Percentiles rank a stretch among this genome's conserved stretches.
Conservation (phyloP, 1,140 invertebrate genomes). For the Melanaphis sacchari region DNA sequence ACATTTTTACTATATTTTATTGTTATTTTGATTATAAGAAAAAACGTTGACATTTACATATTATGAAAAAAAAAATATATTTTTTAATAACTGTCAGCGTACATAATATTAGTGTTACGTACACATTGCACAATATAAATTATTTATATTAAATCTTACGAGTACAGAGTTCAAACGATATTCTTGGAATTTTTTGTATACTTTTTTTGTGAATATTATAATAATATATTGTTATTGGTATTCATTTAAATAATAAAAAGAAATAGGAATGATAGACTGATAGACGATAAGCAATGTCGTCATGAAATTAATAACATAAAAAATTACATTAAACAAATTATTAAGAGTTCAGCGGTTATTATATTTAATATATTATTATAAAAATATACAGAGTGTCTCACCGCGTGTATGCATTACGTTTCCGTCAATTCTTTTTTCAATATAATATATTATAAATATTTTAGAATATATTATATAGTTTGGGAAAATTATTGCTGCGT, state of each 20-base stretch:
- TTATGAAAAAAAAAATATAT: background rate
- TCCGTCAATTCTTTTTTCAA: background rate
- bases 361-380: conserved; percentile 18
- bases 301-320: conserved; percentile 42
- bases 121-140: conserved; percentile 15
- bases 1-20: background rate
- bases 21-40: background rate
- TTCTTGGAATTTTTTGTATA: conserved; percentile 3
- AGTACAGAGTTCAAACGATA: conserved; percentile 2
- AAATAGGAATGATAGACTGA: conserved; percentile 28
- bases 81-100: conserved; percentile 41
- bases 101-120: conserved; percentile 28
- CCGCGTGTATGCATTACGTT: background rate
- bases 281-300: conserved; percentile 43
- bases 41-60: background rate
- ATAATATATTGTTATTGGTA: conserved; percentile 40
- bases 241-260: conserved; percentile 30
- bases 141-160: conserved; percentile 35
- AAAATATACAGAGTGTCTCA: background rate
- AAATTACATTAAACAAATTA: conserved; percentile 45
- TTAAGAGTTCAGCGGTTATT: conserved; percentile 38
- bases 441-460: background rate
- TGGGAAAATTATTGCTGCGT: background rate
- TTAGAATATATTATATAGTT: background rate
- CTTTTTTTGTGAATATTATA: conserved; percentile 19